Percentiles rank a stretch among this genome's conserved stretches.
These are phyloP conservation scores for Euplagia quadripunctaria DNA, from an alignment of 2,888 invertebrate species.

Conservation along the genomic window DNA sequence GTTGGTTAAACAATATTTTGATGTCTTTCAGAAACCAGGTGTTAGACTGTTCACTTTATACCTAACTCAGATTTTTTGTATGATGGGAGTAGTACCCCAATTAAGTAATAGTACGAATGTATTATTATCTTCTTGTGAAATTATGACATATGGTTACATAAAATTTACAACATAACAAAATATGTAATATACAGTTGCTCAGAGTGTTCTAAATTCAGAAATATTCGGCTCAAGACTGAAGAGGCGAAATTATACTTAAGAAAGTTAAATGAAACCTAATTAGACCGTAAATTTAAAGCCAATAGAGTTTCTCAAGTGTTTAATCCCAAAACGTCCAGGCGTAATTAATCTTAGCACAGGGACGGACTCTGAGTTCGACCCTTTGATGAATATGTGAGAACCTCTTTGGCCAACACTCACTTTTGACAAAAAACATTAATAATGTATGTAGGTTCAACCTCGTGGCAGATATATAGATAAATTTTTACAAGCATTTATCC, in stretches of 20 bases:
- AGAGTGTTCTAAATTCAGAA: conserved; percentile 34
- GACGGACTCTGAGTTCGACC: conserved; percentile 45
- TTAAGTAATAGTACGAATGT: too few species aligned
- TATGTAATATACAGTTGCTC: neutral
- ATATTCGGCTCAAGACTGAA: conserved; percentile 37
- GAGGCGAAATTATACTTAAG: conserved; percentile 52
- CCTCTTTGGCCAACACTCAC: neutral
- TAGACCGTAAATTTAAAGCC: conserved; percentile 70
- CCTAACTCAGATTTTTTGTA: too few species aligned
- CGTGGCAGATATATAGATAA: neutral
- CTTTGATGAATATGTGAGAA: conserved; percentile 40
- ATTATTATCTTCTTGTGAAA: too few species aligned
- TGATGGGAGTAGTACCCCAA: too few species aligned
- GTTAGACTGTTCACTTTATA: too few species aligned
- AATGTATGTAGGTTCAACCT: neutral
- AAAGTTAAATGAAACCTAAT: conserved; percentile 69
- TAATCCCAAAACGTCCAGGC: conserved; percentile 64
- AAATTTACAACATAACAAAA: neutral
- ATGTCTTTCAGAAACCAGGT: too few species aligned
- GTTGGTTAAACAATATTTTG: too few species aligned
- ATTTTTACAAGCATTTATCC: neutral
- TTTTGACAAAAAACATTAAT: neutral
- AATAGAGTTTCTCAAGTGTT: conserved; percentile 67
- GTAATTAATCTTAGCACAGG: conserved; percentile 62
- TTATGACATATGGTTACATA: neutral